Evolutionary conservation across 30 jellyfish, hydroid and myxozoan genomes (phyloP).

Genomic region (Turritopsis rubra): DNA sequence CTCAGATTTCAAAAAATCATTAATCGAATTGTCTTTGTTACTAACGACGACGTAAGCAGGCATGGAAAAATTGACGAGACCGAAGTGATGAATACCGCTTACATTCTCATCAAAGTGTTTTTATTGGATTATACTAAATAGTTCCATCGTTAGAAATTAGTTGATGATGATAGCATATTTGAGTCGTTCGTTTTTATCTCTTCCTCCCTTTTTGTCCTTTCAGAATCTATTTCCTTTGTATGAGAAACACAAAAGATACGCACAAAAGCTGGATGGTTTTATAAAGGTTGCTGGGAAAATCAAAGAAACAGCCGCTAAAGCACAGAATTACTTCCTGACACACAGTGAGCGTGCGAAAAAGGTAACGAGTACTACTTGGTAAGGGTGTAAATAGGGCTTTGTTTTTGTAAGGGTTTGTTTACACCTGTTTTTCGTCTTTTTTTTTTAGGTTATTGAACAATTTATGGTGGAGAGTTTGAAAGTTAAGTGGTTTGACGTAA

Average conservation of each 20-base stretch:
- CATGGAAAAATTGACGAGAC: too few relatives aligned
- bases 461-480: constrained; percentile 5
- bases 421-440: neutral
- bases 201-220: neutral
- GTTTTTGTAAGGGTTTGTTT: neutral
- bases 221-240: constrained; percentile 20
- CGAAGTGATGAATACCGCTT: too few relatives aligned
- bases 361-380: too few relatives aligned
- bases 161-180: too few relatives aligned
- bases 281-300: constrained; percentile 15
- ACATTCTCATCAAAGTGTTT: too few relatives aligned
- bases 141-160: too few relatives aligned
- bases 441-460: neutral
- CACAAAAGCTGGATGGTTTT: constrained; percentile 17
- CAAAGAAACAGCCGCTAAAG: constrained; percentile 21
- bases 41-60: too few relatives aligned
- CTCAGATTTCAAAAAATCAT: too few relatives aligned
- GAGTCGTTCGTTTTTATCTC: too few relatives aligned
- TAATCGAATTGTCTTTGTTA: too few relatives aligned
- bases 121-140: too few relatives aligned
- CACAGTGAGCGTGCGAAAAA: constrained; percentile 20
- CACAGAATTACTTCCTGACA: constrained; percentile 5
- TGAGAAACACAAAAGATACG: constrained; percentile 13
- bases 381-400: neutral
- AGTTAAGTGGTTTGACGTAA: constrained; percentile 24